Evolutionary conservation across 2,888 invertebrate genomes (phyloP).

Genomic region (Eugnorisma glareosa): DNA sequence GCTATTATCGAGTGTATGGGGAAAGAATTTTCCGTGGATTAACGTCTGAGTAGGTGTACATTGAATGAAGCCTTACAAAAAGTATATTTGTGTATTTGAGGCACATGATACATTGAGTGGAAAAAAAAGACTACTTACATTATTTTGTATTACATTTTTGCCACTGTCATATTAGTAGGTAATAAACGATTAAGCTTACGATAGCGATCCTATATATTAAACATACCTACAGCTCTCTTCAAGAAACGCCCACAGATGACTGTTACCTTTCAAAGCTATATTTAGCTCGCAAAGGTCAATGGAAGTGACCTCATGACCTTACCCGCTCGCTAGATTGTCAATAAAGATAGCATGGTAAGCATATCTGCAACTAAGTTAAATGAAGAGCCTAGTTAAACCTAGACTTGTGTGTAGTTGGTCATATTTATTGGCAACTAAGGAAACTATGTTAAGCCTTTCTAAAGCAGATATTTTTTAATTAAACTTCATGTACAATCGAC

Average conservation of each 20-base stretch:
- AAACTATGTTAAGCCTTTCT: too few species aligned
- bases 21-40: slow-evolving; percentile 23
- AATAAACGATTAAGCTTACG: neutral
- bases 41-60: neutral
- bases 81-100: neutral
- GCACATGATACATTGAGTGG: neutral
- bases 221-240: neutral
- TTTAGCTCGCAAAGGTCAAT: neutral
- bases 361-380: neutral
- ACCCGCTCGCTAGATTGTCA: neutral
- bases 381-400: neutral
- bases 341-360: neutral
- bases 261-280: neutral
- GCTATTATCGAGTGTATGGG: slow-evolving; percentile 29
- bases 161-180: neutral
- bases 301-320: neutral
- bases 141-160: neutral
- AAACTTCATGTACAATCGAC: too few species aligned
- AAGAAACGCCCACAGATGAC: neutral
- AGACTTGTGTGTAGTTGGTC: too few species aligned
- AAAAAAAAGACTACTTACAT: neutral
- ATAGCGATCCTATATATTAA: neutral
- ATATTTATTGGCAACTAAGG: neutral
- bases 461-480: too few species aligned
- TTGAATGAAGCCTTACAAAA: too few species aligned